Evolutionary conservation across 2,113 vertebrate species (phyloP).

Genomic region (Dendropsophus ebraccatus): DNA sequence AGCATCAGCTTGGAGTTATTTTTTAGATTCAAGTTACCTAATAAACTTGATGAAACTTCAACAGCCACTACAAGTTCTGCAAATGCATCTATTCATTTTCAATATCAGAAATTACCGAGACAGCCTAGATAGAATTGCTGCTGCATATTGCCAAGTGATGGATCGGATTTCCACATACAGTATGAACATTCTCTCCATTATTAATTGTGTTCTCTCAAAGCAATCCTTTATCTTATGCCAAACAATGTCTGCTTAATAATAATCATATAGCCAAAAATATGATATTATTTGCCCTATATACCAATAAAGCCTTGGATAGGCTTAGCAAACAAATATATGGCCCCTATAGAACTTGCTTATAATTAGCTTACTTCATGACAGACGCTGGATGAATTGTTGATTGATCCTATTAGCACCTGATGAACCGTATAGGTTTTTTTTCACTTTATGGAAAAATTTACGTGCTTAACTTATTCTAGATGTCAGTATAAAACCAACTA

Average conservation of each 20-base stretch:
- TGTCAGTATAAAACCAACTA: too few species aligned
- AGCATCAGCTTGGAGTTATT: not conserved
- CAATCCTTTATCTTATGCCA: not conserved
- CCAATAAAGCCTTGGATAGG: too few species aligned
- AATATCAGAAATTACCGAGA: not conserved
- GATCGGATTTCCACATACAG: not conserved
- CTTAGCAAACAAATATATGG: too few species aligned
- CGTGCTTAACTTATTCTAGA: too few species aligned
- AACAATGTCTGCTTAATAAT: too few species aligned
- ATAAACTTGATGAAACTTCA: not conserved
- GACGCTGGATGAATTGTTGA: too few species aligned
- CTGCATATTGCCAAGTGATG: not conserved
- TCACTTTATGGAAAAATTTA: too few species aligned
- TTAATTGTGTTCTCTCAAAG: not conserved
- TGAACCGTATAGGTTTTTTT: too few species aligned
- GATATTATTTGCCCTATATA: not conserved
- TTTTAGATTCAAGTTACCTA: not conserved
- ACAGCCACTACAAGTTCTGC: constrained; percentile 5
- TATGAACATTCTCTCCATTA: not conserved
- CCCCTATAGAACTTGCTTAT: too few species aligned
- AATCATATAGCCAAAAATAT: not conserved
- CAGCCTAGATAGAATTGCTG: not conserved
- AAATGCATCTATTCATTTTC: not conserved
- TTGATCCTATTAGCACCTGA: too few species aligned
- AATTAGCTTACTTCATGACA: too few species aligned